Evolutionary conservation across 2,113 vertebrate species (phyloP), one percentile per base, ranked within the genome.

Genomic region (Dasyornis broadbenti): DNA sequence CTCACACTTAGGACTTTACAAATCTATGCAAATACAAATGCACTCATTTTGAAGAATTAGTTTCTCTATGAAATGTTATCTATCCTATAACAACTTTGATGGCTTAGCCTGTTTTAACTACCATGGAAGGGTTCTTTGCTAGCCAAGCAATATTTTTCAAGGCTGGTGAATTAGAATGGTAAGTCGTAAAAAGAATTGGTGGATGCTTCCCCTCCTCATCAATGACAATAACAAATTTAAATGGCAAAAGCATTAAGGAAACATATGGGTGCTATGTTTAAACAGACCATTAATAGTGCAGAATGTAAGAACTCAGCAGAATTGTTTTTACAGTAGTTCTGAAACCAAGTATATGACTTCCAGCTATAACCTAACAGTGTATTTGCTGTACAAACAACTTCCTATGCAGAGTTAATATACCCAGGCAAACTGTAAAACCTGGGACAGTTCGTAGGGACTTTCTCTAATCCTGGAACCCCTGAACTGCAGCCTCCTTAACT

Each of bases 401-500:
- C 47, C 68, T 44, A 13, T 15, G 8, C 49, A 69, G 47, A 77
- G 63, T 85, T 85, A 45, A 61, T 5, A 27, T 0, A 75, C 1
- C 14, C 39, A 70, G 56, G 45, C 56, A 92, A 92, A 77, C 64
- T 10, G 9, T 11, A 83, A 77, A 69, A 39, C 8, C 79, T 11
- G 52, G 16, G 31, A 23, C 33, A 37, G 45, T 6, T 69, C 0
- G 0, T 1, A n/a, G 27, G 57, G 56, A 72, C 40, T 54, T 60
- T 21, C 18, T 57, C 11, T 42, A n/a, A 12, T 7, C 45, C 33
- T 9, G 31, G 61, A 76, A 59, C 10, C 60, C 19, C 15, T 3
- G 56, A 82, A 45, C 73, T 15, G 28, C 53, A 86, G 49, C 20
- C 45, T 87, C 72, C 84, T 76, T 60, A 95, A 95, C 93, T 95